These are phyloP conservation scores for Invenusta paracnida DNA, from an alignment of 2,888 invertebrate genomes.

Conservation along the genomic window DNA sequence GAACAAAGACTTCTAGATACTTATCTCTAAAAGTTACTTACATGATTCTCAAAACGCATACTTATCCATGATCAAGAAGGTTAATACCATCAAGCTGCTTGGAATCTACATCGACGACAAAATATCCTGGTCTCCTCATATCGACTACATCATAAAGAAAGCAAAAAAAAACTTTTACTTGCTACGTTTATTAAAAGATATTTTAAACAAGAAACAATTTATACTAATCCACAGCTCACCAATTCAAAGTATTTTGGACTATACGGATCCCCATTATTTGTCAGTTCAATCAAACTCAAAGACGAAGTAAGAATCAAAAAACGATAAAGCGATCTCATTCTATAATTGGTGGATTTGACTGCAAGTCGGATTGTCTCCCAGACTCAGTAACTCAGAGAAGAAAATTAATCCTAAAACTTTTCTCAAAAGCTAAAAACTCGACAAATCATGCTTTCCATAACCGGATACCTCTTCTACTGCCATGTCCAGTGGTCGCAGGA, in stretches of 20 bases:
- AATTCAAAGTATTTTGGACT: slow-evolving; percentile 18
- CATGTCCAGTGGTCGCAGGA: slow-evolving; percentile 21
- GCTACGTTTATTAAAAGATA: slow-evolving; percentile 26
- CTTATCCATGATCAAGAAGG: not conserved
- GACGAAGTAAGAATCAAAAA: not conserved
- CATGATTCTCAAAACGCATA: not conserved
- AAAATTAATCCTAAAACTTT: not conserved
- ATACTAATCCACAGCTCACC: not conserved
- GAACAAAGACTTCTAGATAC: not conserved
- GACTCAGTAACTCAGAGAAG: not conserved
- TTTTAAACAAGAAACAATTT: slow-evolving; percentile 3
- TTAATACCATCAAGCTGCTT: slow-evolving; percentile 10
- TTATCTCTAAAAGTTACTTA: not conserved
- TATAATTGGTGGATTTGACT: slow-evolving; percentile 2
- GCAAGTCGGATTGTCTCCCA: slow-evolving; percentile 5
- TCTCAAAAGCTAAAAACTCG: not conserved
- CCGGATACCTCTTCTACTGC: slow-evolving; percentile 26
- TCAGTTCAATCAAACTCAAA: slow-evolving; percentile 17
- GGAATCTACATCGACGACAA: slow-evolving; percentile 9
- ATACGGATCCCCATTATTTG: slow-evolving; percentile 19
- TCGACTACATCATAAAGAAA: slow-evolving; percentile 26
- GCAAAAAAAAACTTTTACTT: not conserved
- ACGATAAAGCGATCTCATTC: slow-evolving; percentile 15
- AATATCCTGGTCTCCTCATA: slow-evolving; percentile 23
- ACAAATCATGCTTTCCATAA: not conserved